phyloP scores from a whole-genome alignment of 1,140 invertebrate species.

The Heliconius hermathena region DNA sequence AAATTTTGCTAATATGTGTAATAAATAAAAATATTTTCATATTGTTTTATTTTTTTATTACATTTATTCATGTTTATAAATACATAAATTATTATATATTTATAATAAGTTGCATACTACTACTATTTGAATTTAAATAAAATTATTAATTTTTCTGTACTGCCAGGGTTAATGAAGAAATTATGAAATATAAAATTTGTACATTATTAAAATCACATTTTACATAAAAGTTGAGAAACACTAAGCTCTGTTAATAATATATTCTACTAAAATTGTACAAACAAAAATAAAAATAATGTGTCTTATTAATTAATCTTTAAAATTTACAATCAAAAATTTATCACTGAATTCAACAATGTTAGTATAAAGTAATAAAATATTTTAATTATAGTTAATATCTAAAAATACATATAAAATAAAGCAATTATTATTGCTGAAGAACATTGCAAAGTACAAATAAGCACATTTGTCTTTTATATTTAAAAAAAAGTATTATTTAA shows the following conservation, averaged over 20 bases:
- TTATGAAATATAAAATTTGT: background rate
- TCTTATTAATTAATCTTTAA: background rate
- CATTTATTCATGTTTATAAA: background rate
- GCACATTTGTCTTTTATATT: no score
- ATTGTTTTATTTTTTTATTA: background rate
- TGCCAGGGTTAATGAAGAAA: no score
- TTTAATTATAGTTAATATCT: no score
- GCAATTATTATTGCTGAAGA: no score
- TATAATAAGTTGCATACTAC: background rate
- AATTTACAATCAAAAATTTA: background rate
- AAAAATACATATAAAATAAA: no score
- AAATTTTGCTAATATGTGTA: constrained; percentile 3
- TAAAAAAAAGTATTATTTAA: background rate
- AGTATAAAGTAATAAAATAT: background rate
- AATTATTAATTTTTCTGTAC: background rate
- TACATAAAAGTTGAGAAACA: no score
- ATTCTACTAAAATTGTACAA: no score
- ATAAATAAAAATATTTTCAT: constrained; percentile 1
- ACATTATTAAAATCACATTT: background rate
- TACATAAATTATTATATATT: background rate
- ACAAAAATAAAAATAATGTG: no score
- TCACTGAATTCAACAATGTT: background rate
- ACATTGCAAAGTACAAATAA: no score
- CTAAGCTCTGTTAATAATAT: no score
- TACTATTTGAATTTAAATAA: constrained; percentile 1